These are phyloP conservation scores for Cerastis leucographa DNA, from an alignment of 2,888 invertebrate species.

Conservation along the genomic window DNA sequence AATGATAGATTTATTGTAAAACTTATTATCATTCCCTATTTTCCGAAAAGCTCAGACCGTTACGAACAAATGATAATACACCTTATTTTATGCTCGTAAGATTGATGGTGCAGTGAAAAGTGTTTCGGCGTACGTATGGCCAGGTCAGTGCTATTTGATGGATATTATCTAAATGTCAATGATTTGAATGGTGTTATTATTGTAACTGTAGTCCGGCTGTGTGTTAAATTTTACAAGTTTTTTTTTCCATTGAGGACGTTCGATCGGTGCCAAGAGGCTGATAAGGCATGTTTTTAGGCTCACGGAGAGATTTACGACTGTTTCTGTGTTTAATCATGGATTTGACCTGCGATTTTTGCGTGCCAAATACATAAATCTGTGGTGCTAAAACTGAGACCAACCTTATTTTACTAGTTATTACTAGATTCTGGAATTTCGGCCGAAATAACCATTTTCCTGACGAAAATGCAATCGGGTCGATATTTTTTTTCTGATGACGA, in stretches of 20 bases:
- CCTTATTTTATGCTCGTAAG: background rate
- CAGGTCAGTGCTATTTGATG: slow-evolving; percentile 53
- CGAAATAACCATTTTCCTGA: background rate
- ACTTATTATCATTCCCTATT: slow-evolving; percentile 38
- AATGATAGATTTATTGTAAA: slow-evolving; percentile 56
- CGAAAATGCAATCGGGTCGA: background rate
- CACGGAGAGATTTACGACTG: slow-evolving; percentile 16
- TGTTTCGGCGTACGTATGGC: slow-evolving; percentile 11
- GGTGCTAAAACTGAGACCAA: background rate
- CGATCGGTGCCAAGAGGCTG: slow-evolving; percentile 38
- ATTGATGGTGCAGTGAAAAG: slow-evolving; percentile 10
- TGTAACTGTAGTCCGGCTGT: slow-evolving; percentile 57
- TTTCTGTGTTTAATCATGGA: slow-evolving; percentile 23
- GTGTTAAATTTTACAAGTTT: slow-evolving; percentile 61
- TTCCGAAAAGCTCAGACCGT: slow-evolving; percentile 22
- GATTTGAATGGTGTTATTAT: slow-evolving; percentile 64
- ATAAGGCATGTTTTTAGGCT: background rate
- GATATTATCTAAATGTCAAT: slow-evolving; percentile 66
- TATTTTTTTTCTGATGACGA: too few species aligned
- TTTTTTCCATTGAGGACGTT: slow-evolving; percentile 51
- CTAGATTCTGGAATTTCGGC: background rate
- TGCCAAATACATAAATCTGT: slow-evolving; percentile 31
- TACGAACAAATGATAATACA: background rate
- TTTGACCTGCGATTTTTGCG: slow-evolving; percentile 37
- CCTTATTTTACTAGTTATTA: background rate